Percentiles rank a stretch among this genome's conserved stretches.
Conservation (phyloP, 2,113 vertebrate species). For the Arenaria interpres region DNA sequence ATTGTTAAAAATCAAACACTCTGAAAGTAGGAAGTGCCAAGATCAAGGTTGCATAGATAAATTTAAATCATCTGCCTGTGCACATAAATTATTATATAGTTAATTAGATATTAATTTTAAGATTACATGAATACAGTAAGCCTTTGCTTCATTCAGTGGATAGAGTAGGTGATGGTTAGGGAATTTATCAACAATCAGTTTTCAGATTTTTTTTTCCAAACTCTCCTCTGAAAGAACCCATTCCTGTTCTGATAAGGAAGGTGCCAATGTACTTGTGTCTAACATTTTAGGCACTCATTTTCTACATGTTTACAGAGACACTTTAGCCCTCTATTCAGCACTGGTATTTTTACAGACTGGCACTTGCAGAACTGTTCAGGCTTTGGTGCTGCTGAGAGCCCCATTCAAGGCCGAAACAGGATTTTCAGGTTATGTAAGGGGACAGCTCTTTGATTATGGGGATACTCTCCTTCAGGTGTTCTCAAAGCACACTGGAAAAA, state of each 20-base stretch:
- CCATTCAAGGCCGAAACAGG: accelerated
- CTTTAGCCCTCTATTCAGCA: neutral
- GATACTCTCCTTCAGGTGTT: neutral
- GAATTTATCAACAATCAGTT: neutral
- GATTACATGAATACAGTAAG: neutral
- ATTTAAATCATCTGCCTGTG: neutral
- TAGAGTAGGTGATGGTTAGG: neutral
- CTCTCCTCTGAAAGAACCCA: neutral
- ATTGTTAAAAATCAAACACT: neutral
- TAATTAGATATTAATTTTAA: neutral
- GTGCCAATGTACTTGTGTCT: neutral
- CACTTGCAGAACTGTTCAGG: neutral
- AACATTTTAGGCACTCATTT: neutral
- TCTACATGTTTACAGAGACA: neutral
- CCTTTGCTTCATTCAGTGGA: neutral
- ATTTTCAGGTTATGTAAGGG: neutral
- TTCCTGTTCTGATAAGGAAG: neutral
- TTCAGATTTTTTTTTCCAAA: neutral
- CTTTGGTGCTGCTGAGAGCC: neutral
- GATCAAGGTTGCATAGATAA: neutral
- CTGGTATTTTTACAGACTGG: neutral
- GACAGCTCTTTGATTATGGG: neutral
- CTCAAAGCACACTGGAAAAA: neutral
- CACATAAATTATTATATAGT: neutral
- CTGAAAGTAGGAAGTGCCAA: neutral